Evolutionary conservation across 1,140 invertebrate genomes (phyloP), one percentile per base, ranked within the genome.

Genomic region (Episyrphus balteatus): DNA sequence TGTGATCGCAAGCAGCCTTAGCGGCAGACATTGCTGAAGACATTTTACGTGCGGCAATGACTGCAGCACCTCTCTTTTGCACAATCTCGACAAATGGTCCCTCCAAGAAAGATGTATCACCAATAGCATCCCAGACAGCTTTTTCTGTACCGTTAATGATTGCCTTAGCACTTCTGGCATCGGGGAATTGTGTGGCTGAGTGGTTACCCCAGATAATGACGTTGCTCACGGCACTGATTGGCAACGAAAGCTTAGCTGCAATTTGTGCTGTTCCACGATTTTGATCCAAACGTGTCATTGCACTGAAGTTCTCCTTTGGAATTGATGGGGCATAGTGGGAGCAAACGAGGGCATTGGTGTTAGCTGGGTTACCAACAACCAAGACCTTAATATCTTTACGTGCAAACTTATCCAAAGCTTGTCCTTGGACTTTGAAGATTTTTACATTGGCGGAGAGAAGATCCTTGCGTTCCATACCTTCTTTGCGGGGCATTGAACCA

Each of bases 171-270:
- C 94, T 84, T n/a, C 76, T 74, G 11, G 87, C 86, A 80, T 99
- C 96, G 15, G 97, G 96, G 70, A 90, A 98, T 73, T 99, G 96
- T 3, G 97, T 99, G 7, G 92, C 92, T 1, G 94, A 98, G 64
- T 99, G 97, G 71, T 99, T 99, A 19, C 97, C 97, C 97, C 97
- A 99, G 62, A 99, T 99, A 48, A 95, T 88, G 7, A 95, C 84
- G 68, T 97, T 96, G 54, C 80, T 81, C 3, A 98, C 83, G 58
- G 83, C 75, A 47, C 79, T 76, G 33, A 88, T 81, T 46, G 84
- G 70, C 17, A 83, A 73, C 18, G 74, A 74, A 15, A 85, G 52
- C 63, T 81, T 80, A 12, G 73, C 70, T 26, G 86, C 84, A 55
- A 88, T 69, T 70, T 93, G 88, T 52, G 88, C 84, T 56, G 84